phyloP scores from a whole-genome alignment of 1,140 invertebrate species.

The Atopsyche davidsoni region DNA sequence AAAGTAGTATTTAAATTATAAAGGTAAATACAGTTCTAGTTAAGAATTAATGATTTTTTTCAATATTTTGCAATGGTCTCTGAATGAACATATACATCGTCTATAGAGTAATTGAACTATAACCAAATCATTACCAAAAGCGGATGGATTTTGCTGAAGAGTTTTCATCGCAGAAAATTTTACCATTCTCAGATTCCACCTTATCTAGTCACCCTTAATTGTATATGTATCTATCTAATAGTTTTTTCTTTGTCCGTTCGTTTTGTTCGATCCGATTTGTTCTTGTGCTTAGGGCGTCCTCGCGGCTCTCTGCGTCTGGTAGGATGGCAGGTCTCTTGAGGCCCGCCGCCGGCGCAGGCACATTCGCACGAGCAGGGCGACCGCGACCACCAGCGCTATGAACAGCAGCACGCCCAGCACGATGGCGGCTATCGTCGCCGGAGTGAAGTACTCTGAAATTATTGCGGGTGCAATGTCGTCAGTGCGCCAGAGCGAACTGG shows the following conservation, averaged over 20 bases:
- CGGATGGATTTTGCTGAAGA: too few relatives aligned
- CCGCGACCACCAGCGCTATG: constrained; percentile 44
- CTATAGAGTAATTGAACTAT: background rate
- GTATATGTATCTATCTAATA: background rate
- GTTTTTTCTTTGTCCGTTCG: background rate
- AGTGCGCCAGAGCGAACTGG: too few relatives aligned
- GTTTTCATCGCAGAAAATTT: too few relatives aligned
- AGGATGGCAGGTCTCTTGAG: constrained; percentile 48
- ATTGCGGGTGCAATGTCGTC: too few relatives aligned
- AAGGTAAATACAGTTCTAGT: too few relatives aligned
- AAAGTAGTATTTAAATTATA: too few relatives aligned
- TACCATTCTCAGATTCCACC: background rate
- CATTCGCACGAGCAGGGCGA: constrained; percentile 46
- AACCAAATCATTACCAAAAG: background rate
- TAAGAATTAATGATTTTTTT: too few relatives aligned
- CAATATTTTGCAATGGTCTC: too few relatives aligned
- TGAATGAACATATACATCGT: too few relatives aligned
- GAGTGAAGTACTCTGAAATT: constrained; percentile 42
- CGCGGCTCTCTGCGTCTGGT: constrained; percentile 36
- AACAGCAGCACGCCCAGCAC: constrained; percentile 48
- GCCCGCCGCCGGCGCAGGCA: constrained; percentile 46
- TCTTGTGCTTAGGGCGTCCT: constrained; percentile 1
- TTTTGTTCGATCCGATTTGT: background rate
- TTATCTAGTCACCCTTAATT: background rate
- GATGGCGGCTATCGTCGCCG: constrained; percentile 51